Percentiles rank a stretch among this genome's conserved stretches.
Conservation (phyloP, 2,797 vertebrate genomes). For the Hypotaenidia okinawae region DNA sequence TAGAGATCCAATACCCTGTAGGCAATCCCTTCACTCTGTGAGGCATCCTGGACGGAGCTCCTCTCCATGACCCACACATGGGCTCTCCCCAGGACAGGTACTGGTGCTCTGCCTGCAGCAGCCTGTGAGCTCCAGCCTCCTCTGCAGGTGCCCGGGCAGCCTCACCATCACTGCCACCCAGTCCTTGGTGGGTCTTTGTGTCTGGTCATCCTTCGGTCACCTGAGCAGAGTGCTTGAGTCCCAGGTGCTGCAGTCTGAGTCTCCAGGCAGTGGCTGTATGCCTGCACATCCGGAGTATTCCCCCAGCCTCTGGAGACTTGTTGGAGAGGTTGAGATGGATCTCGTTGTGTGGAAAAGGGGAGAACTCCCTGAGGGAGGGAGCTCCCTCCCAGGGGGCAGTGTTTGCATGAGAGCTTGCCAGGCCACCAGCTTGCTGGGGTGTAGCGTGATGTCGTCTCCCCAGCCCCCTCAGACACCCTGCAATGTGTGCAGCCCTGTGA, state of each 20-base stretch:
- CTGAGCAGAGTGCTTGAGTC: accelerated
- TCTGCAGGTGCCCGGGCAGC: not conserved
- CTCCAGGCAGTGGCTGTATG: not conserved
- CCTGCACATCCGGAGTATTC: not conserved
- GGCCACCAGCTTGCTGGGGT: not conserved
- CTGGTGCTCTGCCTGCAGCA: not conserved
- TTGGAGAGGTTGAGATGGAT: not conserved
- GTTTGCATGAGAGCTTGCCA: not conserved
- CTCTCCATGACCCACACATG: too few species aligned
- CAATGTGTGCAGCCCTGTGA: accelerated
- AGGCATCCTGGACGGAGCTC: accelerated
- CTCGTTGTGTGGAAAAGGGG: not conserved
- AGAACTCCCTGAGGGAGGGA: accelerated
- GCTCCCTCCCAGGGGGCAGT: not conserved
- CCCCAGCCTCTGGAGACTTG: not conserved
- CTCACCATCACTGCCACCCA: not conserved
- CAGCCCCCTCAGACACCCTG: not conserved
- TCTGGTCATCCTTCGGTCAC: not conserved
- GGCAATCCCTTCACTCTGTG: not conserved
- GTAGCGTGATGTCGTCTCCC: not conserved
- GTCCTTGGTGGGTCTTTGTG: too few species aligned
- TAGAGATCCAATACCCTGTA: not conserved
- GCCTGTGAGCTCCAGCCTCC: accelerated
- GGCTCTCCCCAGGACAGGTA: not conserved
- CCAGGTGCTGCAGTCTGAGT: not conserved